Percentiles rank a stretch among this genome's conserved stretches.
phyloP scores from a whole-genome alignment of 2,113 vertebrate species.

The Rhabdornis inornatus region DNA sequence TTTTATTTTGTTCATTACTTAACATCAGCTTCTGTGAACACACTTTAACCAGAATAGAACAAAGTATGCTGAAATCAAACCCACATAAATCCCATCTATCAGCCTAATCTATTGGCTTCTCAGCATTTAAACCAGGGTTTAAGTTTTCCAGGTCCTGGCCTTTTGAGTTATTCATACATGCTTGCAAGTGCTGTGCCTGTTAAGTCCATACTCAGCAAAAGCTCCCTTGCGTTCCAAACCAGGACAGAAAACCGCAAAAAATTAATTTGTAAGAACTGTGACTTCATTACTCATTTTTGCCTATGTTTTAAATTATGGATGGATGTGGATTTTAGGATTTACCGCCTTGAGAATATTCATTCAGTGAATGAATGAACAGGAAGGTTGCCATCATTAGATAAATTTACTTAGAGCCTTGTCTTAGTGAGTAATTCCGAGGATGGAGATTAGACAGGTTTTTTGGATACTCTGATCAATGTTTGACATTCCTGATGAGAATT shows the following conservation, averaged over 20 bases:
- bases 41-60: neutral
- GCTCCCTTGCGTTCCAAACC: neutral
- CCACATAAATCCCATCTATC: neutral
- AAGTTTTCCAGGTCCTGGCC: neutral
- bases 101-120: neutral
- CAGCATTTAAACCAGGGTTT: neutral
- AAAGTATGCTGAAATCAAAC: neutral
- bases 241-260: neutral
- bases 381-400: neutral
- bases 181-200: neutral
- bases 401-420: neutral
- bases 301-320: neutral
- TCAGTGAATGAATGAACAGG: neutral
- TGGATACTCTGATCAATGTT: neutral
- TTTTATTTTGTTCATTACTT: neutral
- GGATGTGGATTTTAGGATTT: neutral
- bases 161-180: neutral
- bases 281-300: neutral
- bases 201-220: neutral
- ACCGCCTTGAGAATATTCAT: neutral
- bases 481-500: neutral
- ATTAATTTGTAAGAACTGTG: neutral
- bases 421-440: neutral
- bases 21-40: neutral
- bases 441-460: neutral